These are phyloP conservation scores for Megaceryle alcyon DNA, from an alignment of 2,797 vertebrate species.

Conservation along the genomic window DNA sequence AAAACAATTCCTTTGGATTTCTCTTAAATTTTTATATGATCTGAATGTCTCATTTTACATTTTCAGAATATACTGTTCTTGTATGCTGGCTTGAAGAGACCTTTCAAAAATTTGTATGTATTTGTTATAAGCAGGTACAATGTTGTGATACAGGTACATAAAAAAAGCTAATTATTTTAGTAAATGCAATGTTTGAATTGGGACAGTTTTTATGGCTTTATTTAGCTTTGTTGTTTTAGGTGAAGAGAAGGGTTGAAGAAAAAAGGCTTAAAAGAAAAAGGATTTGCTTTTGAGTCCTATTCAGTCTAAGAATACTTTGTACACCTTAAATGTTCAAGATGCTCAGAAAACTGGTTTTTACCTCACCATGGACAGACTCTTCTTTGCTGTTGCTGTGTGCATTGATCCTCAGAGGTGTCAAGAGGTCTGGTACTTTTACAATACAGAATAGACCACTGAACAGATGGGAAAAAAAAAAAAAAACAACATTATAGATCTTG, in stretches of 20 bases:
- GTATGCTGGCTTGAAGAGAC: background rate
- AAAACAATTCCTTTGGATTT: background rate
- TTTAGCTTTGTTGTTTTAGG: background rate
- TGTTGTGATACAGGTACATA: background rate
- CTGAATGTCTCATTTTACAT: background rate
- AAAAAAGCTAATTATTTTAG: background rate
- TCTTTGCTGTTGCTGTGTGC: background rate
- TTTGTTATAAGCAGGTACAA: background rate
- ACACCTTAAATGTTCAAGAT: background rate
- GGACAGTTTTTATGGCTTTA: background rate
- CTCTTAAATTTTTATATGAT: background rate
- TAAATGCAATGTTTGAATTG: background rate
- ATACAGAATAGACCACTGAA: background rate
- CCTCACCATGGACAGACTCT: background rate
- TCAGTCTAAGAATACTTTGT: background rate
- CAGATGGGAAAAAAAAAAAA: background rate
- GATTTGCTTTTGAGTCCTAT: background rate
- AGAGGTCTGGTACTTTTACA: background rate
- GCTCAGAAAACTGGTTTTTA: background rate
- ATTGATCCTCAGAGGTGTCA: background rate
- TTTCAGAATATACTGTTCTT: background rate
- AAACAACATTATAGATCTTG: background rate
- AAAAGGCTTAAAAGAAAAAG: background rate
- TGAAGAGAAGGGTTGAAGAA: background rate
- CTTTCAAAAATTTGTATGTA: background rate